A percentile compares a stretch with the other conserved stretches of the same genome.
phyloP scores from a whole-genome alignment of 2,113 vertebrate species.

The Caretta caretta region DNA sequence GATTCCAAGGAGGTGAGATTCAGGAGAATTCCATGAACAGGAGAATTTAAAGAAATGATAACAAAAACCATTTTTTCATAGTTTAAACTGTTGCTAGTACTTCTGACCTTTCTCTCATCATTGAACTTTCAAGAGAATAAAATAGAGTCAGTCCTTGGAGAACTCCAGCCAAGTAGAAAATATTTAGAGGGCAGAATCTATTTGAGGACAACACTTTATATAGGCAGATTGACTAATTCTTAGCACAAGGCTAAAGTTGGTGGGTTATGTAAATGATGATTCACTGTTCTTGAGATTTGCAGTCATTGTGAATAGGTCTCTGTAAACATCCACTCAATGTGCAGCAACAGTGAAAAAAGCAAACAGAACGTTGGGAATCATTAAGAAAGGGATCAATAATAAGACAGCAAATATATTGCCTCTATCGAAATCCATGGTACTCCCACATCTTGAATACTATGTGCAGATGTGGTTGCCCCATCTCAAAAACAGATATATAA shows the following conservation, averaged over 20 bases:
- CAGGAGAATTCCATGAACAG: neutral
- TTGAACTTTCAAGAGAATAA: neutral
- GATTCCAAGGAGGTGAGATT: neutral
- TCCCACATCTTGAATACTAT: too few relatives aligned
- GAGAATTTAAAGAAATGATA: neutral
- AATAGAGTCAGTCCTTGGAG: conserved; percentile 8
- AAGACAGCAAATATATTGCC: too few relatives aligned
- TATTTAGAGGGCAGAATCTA: conserved; percentile 28
- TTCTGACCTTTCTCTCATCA: neutral
- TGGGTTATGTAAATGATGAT: conserved; percentile 60
- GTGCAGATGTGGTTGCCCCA: too few relatives aligned
- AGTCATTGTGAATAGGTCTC: neutral
- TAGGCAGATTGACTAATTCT: conserved; percentile 45
- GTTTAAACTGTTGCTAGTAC: neutral
- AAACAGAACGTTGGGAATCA: too few relatives aligned
- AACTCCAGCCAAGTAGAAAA: neutral
- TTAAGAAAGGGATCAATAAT: too few relatives aligned
- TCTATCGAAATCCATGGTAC: too few relatives aligned
- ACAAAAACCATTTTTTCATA: neutral
- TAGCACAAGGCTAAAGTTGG: conserved; percentile 38
- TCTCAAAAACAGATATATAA: too few relatives aligned
- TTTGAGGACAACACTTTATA: conserved; percentile 28
- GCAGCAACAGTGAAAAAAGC: too few relatives aligned
- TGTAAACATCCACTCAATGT: too few relatives aligned
- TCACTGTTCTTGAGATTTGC: conserved; percentile 58